Evolutionary conservation across 2,888 invertebrate species (phyloP).

Genomic region (Chydorus sphaericus): DNA sequence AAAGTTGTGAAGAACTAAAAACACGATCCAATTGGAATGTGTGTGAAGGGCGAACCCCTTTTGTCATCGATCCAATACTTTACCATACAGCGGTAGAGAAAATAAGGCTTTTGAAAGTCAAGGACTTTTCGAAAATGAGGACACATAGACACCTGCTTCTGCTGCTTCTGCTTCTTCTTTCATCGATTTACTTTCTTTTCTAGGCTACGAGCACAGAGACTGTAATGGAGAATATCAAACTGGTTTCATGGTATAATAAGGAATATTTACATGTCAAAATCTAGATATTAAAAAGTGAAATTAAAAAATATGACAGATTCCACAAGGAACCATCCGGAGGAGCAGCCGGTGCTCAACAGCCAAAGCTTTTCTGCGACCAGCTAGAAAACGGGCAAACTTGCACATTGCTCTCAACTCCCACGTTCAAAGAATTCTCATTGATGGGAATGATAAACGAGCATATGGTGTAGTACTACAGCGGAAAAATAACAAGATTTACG

Average conservation of each 20-base stretch:
- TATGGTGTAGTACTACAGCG: conserved; percentile 65
- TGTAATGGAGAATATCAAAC: conserved; percentile 75
- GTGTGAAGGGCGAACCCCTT: too few relatives aligned
- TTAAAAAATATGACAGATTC: background rate
- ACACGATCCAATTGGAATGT: too few relatives aligned
- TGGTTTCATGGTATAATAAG: conserved; percentile 43
- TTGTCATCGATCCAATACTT: too few relatives aligned
- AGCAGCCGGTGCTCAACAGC: conserved; percentile 69
- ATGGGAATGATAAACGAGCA: conserved; percentile 52
- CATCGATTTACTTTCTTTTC: conserved; percentile 38
- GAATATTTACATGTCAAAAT: background rate
- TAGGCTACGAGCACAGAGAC: conserved; percentile 67
- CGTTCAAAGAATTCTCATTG: conserved; percentile 58
- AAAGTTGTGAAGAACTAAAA: too few relatives aligned
- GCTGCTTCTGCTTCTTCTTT: too few relatives aligned
- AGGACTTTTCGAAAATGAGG: too few relatives aligned
- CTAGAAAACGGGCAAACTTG: conserved; percentile 59
- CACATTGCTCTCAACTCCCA: conserved; percentile 66
- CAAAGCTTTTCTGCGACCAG: conserved; percentile 70
- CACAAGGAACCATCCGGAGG: conserved; percentile 57
- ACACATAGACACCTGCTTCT: too few relatives aligned
- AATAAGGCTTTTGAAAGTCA: too few relatives aligned
- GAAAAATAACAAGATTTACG: conserved; percentile 39
- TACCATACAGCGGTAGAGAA: too few relatives aligned
- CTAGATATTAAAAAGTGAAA: too few relatives aligned